phyloP scores from a whole-genome alignment of 2,888 invertebrate genomes.

The Ceramica pisi region DNA sequence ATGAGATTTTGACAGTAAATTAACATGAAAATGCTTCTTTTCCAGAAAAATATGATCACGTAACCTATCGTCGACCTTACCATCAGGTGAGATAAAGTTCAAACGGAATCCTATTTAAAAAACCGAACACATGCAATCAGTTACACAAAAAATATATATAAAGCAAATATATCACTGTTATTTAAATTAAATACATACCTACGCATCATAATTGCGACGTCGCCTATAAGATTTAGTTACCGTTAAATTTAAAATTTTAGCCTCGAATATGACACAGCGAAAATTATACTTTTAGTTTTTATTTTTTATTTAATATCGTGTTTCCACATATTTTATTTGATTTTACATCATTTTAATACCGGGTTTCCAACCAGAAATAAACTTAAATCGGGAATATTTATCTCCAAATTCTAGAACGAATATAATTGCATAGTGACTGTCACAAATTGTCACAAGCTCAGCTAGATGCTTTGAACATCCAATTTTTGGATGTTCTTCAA shows the following conservation, averaged over 20 bases:
- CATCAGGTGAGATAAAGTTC: neutral
- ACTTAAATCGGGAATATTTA: neutral
- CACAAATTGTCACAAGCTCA: too few species aligned
- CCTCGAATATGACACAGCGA: conserved; percentile 66
- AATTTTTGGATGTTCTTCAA: too few species aligned
- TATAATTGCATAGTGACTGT: too few species aligned
- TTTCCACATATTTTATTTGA: conserved; percentile 39
- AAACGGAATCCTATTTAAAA: neutral
- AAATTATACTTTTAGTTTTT: conserved; percentile 16
- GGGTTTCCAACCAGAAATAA: neutral
- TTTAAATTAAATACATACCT: conserved; percentile 39
- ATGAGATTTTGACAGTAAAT: neutral
- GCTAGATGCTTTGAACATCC: neutral
- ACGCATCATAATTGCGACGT: conserved; percentile 39
- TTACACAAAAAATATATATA: conserved; percentile 45
- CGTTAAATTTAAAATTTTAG: conserved; percentile 61
- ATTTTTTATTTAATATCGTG: conserved; percentile 6
- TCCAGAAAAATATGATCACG: neutral
- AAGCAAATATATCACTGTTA: conserved; percentile 64
- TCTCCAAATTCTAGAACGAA: neutral
- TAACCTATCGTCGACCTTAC: neutral
- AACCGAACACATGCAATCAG: conserved; percentile 27
- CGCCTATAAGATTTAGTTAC: conserved; percentile 40
- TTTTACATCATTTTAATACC: neutral
- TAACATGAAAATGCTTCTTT: neutral